Base-by-base conservation (phyloP, 2,888 invertebrate species). In the Cybosia mesomella region DNA sequence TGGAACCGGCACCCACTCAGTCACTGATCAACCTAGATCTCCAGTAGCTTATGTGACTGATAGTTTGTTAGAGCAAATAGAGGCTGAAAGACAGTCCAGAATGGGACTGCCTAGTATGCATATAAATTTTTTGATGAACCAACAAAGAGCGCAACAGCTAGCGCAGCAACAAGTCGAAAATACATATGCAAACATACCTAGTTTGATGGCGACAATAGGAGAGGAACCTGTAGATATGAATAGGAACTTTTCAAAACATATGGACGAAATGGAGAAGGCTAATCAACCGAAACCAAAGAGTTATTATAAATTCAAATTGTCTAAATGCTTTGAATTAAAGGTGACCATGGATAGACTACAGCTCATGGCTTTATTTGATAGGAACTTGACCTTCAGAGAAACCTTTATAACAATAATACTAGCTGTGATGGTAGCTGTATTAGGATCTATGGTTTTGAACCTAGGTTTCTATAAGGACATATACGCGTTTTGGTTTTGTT, bases 401-500 rank as follows among this genome's bases (percentile, higher is more conserved):
- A 98, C 98, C 13, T 91, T 98, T 49, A 90, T 98, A 64, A 98
- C 98, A 21, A 97, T 98, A 66, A 84, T 98, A 36, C 93, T 99
- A 72, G 98, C 99, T 1, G 96, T 98, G 43, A 89, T 97, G 76
- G 99, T 99, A 1, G 97, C 98, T 3, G 96, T 98, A 61, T 94
- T 99, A 64, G 99, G 99, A 1, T 97, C 98, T 0, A 95, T 97
- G 72, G 96, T 99, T 39, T 95, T 99, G 10, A 97, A 97, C 85
- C 95, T 97, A 59, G 97, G 97, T 62, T 98, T 98, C 89, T 99
- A 98, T 93, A 97, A 97, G 82, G 99, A 99, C 89, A 96, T 99
- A 66, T 97, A 97, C 83, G 98, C 99, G 21, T 98, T 99, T 89
- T 95, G 99, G 86, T 98, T 99, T 91, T 99, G 99, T 93, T 98